phyloP scores from a whole-genome alignment of 2,113 vertebrate species.

The Bungarus multicinctus region DNA sequence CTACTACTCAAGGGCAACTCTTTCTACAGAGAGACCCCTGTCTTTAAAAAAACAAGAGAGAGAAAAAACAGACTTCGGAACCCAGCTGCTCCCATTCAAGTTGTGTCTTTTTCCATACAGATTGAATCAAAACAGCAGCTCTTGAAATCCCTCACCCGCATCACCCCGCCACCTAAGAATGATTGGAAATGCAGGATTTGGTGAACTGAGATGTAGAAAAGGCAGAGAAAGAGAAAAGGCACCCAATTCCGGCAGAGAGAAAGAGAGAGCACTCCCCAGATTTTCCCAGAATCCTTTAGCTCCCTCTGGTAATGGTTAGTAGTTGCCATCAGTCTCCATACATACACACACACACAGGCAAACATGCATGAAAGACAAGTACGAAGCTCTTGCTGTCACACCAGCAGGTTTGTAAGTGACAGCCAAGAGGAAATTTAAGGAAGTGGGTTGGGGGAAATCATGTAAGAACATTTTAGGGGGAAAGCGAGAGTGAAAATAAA shows the following conservation, averaged over 20 bases:
- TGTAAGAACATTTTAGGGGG: neutral
- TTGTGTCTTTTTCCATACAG: neutral
- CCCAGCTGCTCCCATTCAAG: neutral
- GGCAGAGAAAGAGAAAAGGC: conserved; percentile 43
- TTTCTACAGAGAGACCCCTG: conserved; percentile 36
- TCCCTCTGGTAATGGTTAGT: conserved; percentile 44
- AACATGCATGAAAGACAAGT: conserved; percentile 40
- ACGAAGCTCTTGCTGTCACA: conserved; percentile 28
- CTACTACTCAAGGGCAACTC: conserved; percentile 24
- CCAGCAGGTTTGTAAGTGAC: neutral
- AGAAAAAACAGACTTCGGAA: neutral
- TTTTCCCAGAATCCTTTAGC: conserved; percentile 35
- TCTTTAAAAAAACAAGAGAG: neutral
- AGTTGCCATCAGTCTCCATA: conserved; percentile 28
- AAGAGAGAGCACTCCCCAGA: neutral
- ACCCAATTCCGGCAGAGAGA: conserved; percentile 48
- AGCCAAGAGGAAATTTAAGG: conserved; percentile 19
- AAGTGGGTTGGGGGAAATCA: conserved; percentile 30
- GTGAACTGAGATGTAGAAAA: conserved; percentile 46
- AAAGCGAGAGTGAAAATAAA: conserved; percentile 12
- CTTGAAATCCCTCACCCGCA: conserved; percentile 33
- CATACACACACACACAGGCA: neutral
- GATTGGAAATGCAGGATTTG: conserved; percentile 60
- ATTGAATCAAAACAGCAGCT: neutral
- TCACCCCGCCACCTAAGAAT: neutral